phyloP scores from a whole-genome alignment of 2,113 vertebrate genomes.

The Hypanus sabinus region DNA sequence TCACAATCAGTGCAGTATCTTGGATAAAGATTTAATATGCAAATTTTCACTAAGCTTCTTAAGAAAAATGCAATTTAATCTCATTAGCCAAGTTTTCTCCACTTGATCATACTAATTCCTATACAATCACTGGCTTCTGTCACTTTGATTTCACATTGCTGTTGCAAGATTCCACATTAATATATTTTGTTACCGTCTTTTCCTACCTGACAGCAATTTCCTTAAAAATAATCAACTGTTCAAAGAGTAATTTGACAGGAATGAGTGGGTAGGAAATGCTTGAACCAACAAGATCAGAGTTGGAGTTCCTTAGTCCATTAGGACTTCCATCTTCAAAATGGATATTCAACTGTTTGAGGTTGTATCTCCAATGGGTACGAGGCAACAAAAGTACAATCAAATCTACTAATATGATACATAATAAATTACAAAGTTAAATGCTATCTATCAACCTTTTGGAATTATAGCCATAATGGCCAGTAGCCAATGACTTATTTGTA shows the following conservation, averaged over 20 bases:
- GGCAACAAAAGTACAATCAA: background rate
- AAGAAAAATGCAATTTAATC: background rate
- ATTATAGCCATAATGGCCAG: background rate
- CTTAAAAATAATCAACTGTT: background rate
- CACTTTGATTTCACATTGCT: background rate
- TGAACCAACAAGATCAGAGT: background rate
- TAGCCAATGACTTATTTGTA: background rate
- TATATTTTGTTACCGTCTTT: background rate
- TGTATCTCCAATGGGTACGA: background rate
- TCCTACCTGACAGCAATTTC: background rate
- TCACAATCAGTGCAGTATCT: background rate
- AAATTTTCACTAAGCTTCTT: background rate
- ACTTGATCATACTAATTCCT: background rate
- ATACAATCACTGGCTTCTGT: background rate
- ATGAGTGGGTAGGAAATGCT: background rate
- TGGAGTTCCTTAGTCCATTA: background rate
- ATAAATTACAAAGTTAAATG: background rate
- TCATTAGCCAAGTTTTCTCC: background rate
- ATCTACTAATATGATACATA: background rate
- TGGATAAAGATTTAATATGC: background rate
- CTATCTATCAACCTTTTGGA: background rate
- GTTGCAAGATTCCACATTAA: background rate
- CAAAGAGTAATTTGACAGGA: background rate
- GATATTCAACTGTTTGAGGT: background rate
- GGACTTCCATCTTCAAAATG: background rate